Conservation (phyloP, 1,140 invertebrate species). For the Vollenhovia emeryi region DNA sequence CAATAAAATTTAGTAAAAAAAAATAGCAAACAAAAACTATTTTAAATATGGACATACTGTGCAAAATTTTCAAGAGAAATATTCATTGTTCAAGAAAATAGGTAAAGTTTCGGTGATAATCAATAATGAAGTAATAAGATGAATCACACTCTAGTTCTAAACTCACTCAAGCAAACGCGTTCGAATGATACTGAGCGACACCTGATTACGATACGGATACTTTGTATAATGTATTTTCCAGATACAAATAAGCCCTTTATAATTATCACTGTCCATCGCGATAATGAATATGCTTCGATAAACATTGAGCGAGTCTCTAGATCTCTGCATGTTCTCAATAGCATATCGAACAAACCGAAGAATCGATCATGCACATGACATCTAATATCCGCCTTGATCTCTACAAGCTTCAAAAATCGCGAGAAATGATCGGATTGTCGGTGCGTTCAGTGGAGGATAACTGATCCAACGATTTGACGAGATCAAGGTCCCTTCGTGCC, state of each 20-base stretch:
- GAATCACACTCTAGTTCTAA: neutral
- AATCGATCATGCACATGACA: conserved; percentile 27
- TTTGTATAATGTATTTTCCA: neutral
- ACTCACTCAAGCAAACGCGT: neutral
- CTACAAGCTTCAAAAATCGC: neutral
- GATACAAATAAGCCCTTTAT: neutral
- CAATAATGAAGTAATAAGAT: neutral
- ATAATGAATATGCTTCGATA: neutral
- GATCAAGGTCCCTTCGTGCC: neutral
- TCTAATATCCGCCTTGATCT: neutral
- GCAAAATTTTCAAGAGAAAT: conserved; percentile 6
- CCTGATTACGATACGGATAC: neutral
- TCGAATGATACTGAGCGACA: neutral
- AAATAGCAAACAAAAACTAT: no score
- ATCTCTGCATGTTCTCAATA: neutral
- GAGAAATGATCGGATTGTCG: neutral
- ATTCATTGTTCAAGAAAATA: neutral
- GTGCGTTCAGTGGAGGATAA: neutral
- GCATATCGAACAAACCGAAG: conserved; percentile 10
- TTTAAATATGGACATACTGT: neutral
- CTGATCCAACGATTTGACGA: conserved; percentile 6
- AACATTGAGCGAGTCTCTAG: neutral
- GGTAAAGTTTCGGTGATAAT: neutral
- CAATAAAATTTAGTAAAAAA: neutral
- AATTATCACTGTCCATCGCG: neutral